Conservation (phyloP, 2,888 invertebrate genomes). For the Scaptomyza reducta region DNA sequence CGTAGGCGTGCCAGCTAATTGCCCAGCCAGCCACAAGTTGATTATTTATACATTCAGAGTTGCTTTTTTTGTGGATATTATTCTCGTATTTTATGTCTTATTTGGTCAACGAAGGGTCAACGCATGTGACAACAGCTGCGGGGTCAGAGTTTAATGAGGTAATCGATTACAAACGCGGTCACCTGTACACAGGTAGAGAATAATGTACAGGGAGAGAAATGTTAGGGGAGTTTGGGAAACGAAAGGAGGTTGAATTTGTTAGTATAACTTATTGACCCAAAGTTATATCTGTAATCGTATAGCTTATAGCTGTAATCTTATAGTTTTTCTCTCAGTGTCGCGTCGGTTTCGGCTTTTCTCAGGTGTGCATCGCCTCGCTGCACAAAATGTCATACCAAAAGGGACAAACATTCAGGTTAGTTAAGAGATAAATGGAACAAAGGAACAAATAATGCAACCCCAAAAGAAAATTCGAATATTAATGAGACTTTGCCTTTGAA, state of each 20-base stretch:
- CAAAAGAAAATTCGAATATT: slow-evolving; percentile 40
- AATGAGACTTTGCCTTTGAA: slow-evolving; percentile 55
- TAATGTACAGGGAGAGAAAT: slow-evolving; percentile 2
- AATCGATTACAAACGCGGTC: slow-evolving; percentile 60
- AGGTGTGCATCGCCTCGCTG: slow-evolving; percentile 36
- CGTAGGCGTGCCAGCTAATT: slow-evolving; percentile 54
- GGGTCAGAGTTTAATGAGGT: slow-evolving; percentile 53
- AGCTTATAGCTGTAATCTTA: too few species aligned
- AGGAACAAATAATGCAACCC: slow-evolving; percentile 38
- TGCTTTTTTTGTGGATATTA: not conserved
- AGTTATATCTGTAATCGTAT: too few species aligned
- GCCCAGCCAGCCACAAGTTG: slow-evolving; percentile 65
- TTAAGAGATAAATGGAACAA: slow-evolving; percentile 15
- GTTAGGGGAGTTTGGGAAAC: too few species aligned
- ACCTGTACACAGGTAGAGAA: slow-evolving; percentile 33
- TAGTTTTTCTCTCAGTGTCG: not conserved
- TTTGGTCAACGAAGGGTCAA: slow-evolving; percentile 34
- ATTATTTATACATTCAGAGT: slow-evolving; percentile 65
- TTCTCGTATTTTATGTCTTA: slow-evolving; percentile 56
- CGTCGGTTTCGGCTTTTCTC: not conserved
- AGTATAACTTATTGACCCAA: not conserved
- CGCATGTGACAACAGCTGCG: slow-evolving; percentile 51
- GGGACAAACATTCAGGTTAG: slow-evolving; percentile 21
- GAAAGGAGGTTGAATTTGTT: too few species aligned
- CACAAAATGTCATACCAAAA: slow-evolving; percentile 30